A percentile compares a stretch with the other conserved stretches of the same genome.
These are phyloP conservation scores for Numenius arquata DNA, from an alignment of 2,113 vertebrate genomes.

Conservation along the genomic window DNA sequence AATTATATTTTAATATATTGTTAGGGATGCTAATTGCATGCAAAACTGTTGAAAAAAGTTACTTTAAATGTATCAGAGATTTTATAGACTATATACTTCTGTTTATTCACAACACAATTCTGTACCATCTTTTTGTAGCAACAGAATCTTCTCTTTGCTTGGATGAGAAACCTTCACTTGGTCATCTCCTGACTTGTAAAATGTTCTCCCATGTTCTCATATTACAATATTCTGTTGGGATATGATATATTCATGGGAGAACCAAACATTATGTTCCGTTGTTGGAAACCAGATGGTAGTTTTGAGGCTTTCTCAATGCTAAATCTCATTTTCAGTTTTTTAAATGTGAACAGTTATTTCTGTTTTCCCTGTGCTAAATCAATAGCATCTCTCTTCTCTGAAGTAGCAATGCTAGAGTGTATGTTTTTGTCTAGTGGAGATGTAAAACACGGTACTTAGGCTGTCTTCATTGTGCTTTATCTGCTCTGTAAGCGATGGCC, in stretches of 20 bases:
- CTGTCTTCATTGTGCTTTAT: neutral
- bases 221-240: neutral
- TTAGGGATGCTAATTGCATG: neutral
- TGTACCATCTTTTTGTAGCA: neutral
- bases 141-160: neutral
- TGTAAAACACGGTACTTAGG: neutral
- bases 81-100: neutral
- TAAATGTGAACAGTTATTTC: neutral
- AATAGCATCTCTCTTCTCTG: neutral
- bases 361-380: neutral
- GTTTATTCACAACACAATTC: neutral
- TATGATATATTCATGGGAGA: neutral
- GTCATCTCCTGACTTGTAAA: neutral
- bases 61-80: neutral
- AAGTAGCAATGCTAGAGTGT: neutral
- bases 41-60: neutral
- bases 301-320: neutral
- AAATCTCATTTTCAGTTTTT: neutral
- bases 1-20: neutral
- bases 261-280: neutral
- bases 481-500: neutral
- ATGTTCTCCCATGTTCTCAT: neutral
- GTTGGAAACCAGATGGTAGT: neutral
- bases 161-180: neutral
- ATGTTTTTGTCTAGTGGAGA: neutral